A percentile compares a stretch with the other conserved stretches of the same genome.
phyloP scores from a whole-genome alignment of 23 tunicate genomes.

The Halocynthia roretzi region DNA sequence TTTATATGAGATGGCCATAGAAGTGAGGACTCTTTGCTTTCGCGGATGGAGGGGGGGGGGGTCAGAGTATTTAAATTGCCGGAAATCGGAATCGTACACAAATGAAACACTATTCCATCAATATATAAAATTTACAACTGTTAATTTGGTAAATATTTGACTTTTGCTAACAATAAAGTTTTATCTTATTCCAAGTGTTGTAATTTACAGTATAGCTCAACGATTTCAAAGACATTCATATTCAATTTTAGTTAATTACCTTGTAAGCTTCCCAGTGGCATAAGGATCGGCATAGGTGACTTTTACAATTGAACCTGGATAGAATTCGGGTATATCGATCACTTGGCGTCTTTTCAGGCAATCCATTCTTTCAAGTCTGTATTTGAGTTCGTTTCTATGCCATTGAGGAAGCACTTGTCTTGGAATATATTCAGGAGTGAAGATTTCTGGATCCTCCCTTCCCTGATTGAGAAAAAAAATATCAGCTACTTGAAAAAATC shows the following conservation, averaged over 20 bases:
- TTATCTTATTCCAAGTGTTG: too few relatives aligned
- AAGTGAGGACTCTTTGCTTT: not conserved
- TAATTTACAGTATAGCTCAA: not conserved
- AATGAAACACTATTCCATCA: not conserved
- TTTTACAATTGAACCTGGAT: conserved; percentile 75
- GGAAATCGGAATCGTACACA: too few relatives aligned
- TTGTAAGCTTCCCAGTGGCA: conserved; percentile 50
- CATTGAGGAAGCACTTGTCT: conserved; percentile 73
- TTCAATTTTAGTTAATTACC: not conserved
- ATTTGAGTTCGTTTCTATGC: conserved; percentile 82
- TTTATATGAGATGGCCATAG: not conserved
- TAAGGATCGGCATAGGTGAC: conserved; percentile 62
- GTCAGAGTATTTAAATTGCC: not conserved
- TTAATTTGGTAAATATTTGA: too few relatives aligned
- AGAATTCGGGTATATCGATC: conserved; percentile 77
- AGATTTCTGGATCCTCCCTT: conserved; percentile 66
- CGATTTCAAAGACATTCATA: too few relatives aligned
- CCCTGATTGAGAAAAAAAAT: conserved; percentile 22
- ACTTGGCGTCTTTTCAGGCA: conserved; percentile 65
- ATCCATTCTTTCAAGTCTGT: conserved; percentile 82
- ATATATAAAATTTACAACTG: not conserved
- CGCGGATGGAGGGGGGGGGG: not conserved
- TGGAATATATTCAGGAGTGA: conserved; percentile 68
- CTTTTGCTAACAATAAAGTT: too few relatives aligned
- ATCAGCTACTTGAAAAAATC: too few relatives aligned